Base-by-base conservation (phyloP, 2,888 invertebrate genomes). In the Clitarchus hookeri region DNA sequence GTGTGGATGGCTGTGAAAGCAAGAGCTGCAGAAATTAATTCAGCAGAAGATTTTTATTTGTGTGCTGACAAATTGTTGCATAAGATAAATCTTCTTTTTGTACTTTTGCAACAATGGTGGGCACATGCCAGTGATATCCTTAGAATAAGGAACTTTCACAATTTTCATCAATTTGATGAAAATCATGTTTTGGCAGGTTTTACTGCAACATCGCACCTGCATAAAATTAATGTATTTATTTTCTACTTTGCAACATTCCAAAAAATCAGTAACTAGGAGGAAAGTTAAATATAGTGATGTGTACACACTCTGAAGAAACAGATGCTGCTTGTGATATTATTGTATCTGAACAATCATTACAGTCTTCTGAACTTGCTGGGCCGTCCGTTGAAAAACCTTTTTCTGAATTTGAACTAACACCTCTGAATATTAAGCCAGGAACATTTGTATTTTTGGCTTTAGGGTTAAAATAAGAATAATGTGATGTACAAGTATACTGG, bases 1-100 rank as follows among this genome's bases (percentile, higher is more conserved):
- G 65, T 77, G 26, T 54, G 85, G 82, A 83, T 36, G 26, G 44
- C 54, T 19, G 27, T 84, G 25, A 84, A 44, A 44, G 27, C 83
- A 83, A 84, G 84, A 9, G 25, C 84, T 44, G 84, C 48, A 19
- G 25, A 78, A 78, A 48, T 8, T 8, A 2, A 48, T 48, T 48
- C 48, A 48, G 48, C 48, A 48, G 48, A 48, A 48, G 48, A 78
- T 6, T 78, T 78, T 3, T 78, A 78, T 9, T n/a, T 25, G 6
- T 9, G 78, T 78, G 78, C 78, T 25, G 25, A 25, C 11, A 78
- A 8, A 25, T 26, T 78, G 78, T 78, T 0, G 0, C 1, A 78
- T 6, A 78, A n/a, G 11, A 8, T 78, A 25, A 78, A 78, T 78
- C 6, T 78, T 48, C 65, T 65, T 65, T 65, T n/a, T n/a, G 65